Percentiles rank a stretch among this genome's conserved stretches.
Evolutionary conservation across 2,888 invertebrate species (phyloP).

Genomic region (Bombyx huttoni): DNA sequence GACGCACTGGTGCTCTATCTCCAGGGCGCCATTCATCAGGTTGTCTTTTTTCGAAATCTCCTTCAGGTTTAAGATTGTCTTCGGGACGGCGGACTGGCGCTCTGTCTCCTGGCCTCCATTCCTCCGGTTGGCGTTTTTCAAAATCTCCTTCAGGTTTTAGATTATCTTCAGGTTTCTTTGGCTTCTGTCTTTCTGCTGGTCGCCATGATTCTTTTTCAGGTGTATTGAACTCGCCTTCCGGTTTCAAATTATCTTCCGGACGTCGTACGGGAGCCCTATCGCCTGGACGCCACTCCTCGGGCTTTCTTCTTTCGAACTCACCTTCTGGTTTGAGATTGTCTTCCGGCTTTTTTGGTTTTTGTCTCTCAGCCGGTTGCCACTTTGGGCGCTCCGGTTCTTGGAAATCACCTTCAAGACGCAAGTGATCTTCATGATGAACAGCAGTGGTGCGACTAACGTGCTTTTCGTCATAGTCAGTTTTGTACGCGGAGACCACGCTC

Average conservation of each 20-base stretch:
- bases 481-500: conserved; percentile 74
- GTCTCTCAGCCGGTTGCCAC: conserved; percentile 73
- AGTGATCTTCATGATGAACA: conserved; percentile 78
- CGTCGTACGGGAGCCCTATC: conserved; percentile 49
- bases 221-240: conserved; percentile 62
- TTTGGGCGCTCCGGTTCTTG: conserved; percentile 61
- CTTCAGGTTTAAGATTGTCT: conserved; percentile 65
- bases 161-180: conserved; percentile 66
- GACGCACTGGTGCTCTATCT: conserved; percentile 39
- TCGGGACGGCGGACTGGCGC: conserved; percentile 60
- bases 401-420: conserved; percentile 80
- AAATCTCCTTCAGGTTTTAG: conserved; percentile 68
- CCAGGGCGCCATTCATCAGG: conserved; percentile 46
- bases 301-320: conserved; percentile 55
- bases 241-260: conserved; percentile 65
- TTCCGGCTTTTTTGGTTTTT: conserved; percentile 65
- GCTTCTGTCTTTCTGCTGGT: conserved; percentile 51
- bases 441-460: conserved; percentile 73
- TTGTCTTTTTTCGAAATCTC: conserved; percentile 29
- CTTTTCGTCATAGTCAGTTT: conserved; percentile 77
- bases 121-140: conserved; percentile 30
- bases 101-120: conserved; percentile 56
- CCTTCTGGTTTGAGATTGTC: conserved; percentile 75
- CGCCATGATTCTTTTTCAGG: conserved; percentile 56
- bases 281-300: conserved; percentile 59